These are phyloP conservation scores for Tetramorium bicarinatum DNA, from an alignment of 2,888 invertebrate genomes.

Conservation along the genomic window DNA sequence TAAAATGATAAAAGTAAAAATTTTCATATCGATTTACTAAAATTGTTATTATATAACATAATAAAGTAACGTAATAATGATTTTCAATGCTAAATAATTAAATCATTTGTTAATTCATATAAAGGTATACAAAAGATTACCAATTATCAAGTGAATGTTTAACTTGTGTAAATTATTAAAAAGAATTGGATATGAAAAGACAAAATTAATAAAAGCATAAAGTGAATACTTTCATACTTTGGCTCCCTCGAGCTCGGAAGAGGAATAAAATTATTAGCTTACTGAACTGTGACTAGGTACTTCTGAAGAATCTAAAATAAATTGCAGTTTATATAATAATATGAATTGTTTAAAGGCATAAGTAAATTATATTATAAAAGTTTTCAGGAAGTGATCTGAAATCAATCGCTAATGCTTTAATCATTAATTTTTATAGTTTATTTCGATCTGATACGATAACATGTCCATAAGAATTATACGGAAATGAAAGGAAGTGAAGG, in stretches of 20 bases:
- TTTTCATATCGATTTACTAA: not conserved
- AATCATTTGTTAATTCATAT: not conserved
- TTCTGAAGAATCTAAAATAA: constrained; percentile 22
- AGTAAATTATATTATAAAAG: constrained; percentile 8
- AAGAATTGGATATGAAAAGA: not conserved
- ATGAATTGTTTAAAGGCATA: not conserved
- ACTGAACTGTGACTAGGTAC: constrained; percentile 11
- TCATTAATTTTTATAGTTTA: not conserved
- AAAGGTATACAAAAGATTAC: not conserved
- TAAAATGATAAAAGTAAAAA: not conserved
- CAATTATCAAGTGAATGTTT: not conserved
- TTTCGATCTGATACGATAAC: constrained; percentile 16
- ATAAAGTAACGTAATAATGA: not conserved
- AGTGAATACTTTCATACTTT: constrained; percentile 24
- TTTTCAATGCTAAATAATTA: not conserved
- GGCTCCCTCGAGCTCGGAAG: not conserved
- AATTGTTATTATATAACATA: not conserved
- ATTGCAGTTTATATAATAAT: constrained; percentile 14
- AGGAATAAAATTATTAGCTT: constrained; percentile 18
- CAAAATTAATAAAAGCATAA: not conserved
- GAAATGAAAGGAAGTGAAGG: constrained; percentile 57
- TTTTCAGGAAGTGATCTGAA: not conserved
- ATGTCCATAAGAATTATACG: constrained; percentile 12
- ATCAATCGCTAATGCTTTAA: constrained; percentile 10
- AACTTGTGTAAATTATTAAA: not conserved